A percentile compares a stretch with the other conserved stretches of the same genome.
These are phyloP conservation scores for Alethe castanea DNA, from an alignment of 2,113 vertebrate genomes.

Conservation along the genomic window DNA sequence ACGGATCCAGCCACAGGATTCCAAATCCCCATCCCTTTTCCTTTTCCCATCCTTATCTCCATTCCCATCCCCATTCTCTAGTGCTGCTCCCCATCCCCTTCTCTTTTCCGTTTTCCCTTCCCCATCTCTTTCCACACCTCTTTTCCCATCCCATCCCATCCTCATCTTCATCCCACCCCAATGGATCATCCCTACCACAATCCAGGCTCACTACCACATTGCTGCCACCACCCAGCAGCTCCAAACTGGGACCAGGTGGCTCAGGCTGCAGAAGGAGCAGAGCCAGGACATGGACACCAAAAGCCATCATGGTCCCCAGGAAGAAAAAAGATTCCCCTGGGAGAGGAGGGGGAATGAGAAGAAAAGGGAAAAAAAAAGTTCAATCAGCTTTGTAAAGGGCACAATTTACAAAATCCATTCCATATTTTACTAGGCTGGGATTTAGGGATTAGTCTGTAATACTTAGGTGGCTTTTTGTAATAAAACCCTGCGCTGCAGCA, in stretches of 20 bases:
- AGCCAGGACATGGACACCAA: background rate
- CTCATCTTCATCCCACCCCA: background rate
- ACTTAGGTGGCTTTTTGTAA: conserved; percentile 82
- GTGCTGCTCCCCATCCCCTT: rapidly evolving
- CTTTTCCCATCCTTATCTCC: background rate
- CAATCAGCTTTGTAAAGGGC: conserved; percentile 87
- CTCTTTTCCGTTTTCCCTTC: no score
- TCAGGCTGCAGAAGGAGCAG: background rate
- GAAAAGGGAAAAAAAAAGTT: conserved; percentile 59
- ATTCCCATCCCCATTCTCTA: no score
- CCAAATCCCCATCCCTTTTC: rapidly evolving
- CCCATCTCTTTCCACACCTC: background rate
- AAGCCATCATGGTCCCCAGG: background rate
- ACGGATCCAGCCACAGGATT: background rate
- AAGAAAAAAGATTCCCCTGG: background rate
- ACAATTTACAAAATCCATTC: conserved; percentile 87
- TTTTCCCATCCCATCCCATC: background rate
- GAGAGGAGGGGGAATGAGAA: background rate
- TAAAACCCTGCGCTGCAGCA: conserved; percentile 74
- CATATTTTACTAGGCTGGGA: conserved; percentile 81
- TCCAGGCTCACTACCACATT: background rate
- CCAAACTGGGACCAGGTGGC: no score
- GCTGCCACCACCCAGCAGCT: background rate
- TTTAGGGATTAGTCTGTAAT: conserved; percentile 85
- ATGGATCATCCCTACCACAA: rapidly evolving